Conservation (phyloP, 2,888 invertebrate species). For the Scaeva pyrastri region DNA sequence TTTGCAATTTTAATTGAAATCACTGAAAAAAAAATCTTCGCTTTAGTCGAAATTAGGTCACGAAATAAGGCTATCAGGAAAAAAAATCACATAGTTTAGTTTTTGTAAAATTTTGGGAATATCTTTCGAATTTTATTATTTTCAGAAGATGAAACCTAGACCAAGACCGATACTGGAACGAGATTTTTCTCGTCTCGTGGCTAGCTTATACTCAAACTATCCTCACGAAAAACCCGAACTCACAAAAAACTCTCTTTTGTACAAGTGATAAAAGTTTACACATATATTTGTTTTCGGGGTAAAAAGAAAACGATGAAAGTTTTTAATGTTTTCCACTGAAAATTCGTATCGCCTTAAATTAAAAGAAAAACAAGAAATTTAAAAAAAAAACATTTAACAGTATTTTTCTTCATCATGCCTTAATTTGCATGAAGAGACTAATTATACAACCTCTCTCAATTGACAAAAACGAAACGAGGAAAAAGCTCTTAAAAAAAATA, state of each 20-base stretch:
- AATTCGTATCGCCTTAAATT: not conserved
- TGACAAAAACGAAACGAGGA: not conserved
- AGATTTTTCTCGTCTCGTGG: no score
- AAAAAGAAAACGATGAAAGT: not conserved
- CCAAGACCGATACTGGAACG: no score
- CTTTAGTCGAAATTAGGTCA: no score
- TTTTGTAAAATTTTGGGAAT: no score
- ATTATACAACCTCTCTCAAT: constrained; percentile 52
- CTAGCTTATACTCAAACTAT: no score
- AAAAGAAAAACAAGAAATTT: constrained; percentile 39
- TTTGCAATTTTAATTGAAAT: no score
- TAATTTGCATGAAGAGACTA: constrained; percentile 61
- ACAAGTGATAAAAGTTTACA: not conserved
- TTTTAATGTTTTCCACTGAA: not conserved
- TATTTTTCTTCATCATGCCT: constrained; percentile 55
- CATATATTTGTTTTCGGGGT: not conserved
- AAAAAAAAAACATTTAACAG: constrained; percentile 49
- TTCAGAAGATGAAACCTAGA: no score
- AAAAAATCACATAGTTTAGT: no score
- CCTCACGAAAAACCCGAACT: not conserved
- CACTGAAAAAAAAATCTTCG: no score
- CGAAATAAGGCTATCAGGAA: no score
- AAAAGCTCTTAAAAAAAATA: constrained; percentile 19
- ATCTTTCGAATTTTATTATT: no score
- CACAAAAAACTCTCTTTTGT: not conserved